These are phyloP conservation scores for Actinemys pallida DNA, from an alignment of 2,113 vertebrate genomes.

Conservation along the genomic window DNA sequence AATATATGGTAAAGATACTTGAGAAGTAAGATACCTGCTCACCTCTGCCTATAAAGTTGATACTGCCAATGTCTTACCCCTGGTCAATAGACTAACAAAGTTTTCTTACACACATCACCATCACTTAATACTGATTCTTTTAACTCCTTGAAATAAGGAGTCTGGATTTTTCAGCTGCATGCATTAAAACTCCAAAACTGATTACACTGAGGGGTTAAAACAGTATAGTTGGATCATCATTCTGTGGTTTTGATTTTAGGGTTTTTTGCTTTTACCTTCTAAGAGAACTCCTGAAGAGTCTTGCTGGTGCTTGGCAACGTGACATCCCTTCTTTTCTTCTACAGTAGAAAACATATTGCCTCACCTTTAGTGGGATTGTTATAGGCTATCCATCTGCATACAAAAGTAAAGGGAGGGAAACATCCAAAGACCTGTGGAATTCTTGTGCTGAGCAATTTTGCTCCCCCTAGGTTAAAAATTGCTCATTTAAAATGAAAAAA, in stretches of 20 bases:
- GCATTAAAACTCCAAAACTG: background rate
- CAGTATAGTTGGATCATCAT: background rate
- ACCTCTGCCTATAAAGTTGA: slow-evolving; percentile 40
- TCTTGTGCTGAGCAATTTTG: background rate
- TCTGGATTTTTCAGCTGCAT: background rate
- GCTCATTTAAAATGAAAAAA: slow-evolving; percentile 36
- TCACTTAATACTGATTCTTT: background rate
- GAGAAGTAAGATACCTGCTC: slow-evolving; percentile 35
- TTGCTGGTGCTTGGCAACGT: background rate
- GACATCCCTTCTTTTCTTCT: background rate
- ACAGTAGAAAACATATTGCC: fast-evolving
- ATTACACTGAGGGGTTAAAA: background rate
- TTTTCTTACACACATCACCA: background rate
- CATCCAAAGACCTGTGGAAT: background rate
- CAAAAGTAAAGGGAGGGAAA: background rate
- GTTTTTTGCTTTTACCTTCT: background rate
- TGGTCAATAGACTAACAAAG: slow-evolving; percentile 3
- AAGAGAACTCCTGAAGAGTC: background rate
- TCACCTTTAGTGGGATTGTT: background rate
- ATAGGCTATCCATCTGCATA: background rate
- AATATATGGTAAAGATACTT: slow-evolving; percentile 25
- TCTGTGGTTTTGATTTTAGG: background rate
- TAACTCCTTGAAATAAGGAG: background rate
- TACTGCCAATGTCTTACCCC: background rate
- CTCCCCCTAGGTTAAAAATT: background rate